phyloP scores from a whole-genome alignment of 2,888 invertebrate genomes.

The Xanthia togata region DNA sequence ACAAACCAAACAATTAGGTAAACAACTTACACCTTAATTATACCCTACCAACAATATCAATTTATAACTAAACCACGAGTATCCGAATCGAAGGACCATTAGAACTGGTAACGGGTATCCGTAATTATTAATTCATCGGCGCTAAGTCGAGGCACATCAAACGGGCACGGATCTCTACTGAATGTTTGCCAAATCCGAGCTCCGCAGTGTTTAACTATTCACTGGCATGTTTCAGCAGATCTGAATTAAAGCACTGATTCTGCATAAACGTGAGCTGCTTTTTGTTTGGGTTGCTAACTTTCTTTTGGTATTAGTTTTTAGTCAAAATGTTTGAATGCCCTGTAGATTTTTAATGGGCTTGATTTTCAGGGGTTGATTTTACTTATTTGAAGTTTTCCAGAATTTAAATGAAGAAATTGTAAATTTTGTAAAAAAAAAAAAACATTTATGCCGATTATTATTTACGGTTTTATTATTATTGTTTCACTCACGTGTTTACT shows the following conservation, averaged over 20 bases:
- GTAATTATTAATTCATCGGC: conserved; percentile 70
- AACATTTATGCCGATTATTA: not conserved
- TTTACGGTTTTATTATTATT: not conserved
- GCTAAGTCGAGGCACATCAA: conserved; percentile 56
- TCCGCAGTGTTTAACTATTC: conserved; percentile 76
- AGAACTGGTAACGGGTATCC: conserved; percentile 51
- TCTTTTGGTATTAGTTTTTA: not conserved
- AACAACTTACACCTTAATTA: conserved; percentile 24
- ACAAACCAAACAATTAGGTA: conserved; percentile 33
- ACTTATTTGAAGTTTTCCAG: not conserved
- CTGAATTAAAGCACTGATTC: conserved; percentile 72
- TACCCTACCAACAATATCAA: conserved; percentile 23
- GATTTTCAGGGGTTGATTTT: not conserved
- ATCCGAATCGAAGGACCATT: conserved; percentile 47
- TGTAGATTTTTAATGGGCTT: not conserved
- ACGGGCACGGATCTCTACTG: conserved; percentile 55
- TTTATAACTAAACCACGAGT: conserved; percentile 51
- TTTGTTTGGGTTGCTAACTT: conserved; percentile 19
- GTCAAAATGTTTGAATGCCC: not conserved
- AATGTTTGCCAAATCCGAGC: conserved; percentile 76
- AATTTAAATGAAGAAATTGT: not conserved
- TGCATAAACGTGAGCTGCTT: conserved; percentile 65
- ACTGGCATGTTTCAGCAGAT: conserved; percentile 73
- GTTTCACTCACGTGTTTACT: not conserved
- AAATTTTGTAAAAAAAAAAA: not conserved